These are phyloP conservation scores for Muscidifurax raptorellus DNA, from an alignment of 1,140 invertebrate genomes.

Conservation along the genomic window DNA sequence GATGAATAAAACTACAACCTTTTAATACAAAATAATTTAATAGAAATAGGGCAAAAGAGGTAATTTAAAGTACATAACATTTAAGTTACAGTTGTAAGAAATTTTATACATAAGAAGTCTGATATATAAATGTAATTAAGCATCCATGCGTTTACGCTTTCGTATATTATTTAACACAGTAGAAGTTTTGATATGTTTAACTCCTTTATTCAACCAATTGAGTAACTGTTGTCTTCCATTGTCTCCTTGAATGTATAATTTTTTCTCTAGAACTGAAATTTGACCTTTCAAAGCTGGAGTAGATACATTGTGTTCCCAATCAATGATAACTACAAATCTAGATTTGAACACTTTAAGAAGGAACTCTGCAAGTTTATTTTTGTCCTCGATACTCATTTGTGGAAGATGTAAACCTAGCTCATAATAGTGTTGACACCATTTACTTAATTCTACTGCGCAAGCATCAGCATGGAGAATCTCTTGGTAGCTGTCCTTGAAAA, in stretches of 20 bases:
- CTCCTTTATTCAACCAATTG: constrained; percentile 44
- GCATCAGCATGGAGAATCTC: constrained; percentile 50
- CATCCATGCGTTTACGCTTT: constrained; percentile 43
- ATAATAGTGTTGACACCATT: constrained; percentile 48
- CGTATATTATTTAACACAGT: constrained; percentile 38
- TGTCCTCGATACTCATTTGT: neutral
- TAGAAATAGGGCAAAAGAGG: neutral
- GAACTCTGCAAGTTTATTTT: constrained; percentile 10
- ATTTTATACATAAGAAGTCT: neutral
- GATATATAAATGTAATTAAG: neutral
- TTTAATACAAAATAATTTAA: neutral
- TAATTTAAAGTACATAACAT: neutral
- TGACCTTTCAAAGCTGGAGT: neutral
- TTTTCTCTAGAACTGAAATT: constrained; percentile 33
- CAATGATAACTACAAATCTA: constrained; percentile 43
- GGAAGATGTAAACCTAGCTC: constrained; percentile 42
- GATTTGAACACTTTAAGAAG: constrained; percentile 43
- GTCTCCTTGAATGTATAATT: constrained; percentile 22
- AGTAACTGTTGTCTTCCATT: constrained; percentile 14
- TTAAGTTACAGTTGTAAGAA: neutral
- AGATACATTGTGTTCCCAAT: constrained; percentile 29
- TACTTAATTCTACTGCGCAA: constrained; percentile 43
- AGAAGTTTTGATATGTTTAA: constrained; percentile 46
- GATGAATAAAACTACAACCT: neutral
- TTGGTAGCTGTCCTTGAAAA: constrained; percentile 40